A percentile compares a stretch with the other conserved stretches of the same genome.
These are phyloP conservation scores for Denticeps clupeoides DNA, from an alignment of 2,797 vertebrate genomes.

Conservation along the genomic window DNA sequence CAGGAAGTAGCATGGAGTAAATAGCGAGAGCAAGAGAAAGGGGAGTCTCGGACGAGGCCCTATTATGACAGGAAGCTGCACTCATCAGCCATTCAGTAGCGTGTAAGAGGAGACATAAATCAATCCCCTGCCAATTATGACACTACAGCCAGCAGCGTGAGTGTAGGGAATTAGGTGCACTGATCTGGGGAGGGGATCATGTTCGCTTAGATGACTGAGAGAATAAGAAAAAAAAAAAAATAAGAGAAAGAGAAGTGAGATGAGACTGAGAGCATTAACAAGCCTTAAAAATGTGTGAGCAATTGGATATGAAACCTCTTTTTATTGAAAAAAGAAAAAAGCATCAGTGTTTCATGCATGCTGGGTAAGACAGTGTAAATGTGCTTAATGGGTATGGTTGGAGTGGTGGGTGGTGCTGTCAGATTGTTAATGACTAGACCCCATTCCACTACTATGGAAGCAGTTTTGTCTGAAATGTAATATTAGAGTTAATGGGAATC, in stretches of 20 bases:
- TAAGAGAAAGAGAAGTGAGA: constrained; percentile 2
- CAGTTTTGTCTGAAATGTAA: too few relatives aligned
- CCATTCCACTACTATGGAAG: too few relatives aligned
- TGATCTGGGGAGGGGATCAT: constrained; percentile 45
- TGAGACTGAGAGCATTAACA: neutral
- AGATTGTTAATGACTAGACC: too few relatives aligned
- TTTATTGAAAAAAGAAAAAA: neutral
- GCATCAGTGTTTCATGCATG: too few relatives aligned
- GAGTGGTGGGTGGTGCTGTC: too few relatives aligned
- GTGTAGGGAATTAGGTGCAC: constrained; percentile 58
- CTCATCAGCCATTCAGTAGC: constrained; percentile 54
- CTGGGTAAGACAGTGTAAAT: neutral
- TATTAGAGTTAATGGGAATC: too few relatives aligned
- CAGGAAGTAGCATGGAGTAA: too few relatives aligned
- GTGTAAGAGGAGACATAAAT: constrained; percentile 62
- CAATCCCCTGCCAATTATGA: constrained; percentile 62
- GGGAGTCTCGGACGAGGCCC: constrained; percentile 41
- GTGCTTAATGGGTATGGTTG: too few relatives aligned
- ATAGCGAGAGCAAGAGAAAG: too few relatives aligned
- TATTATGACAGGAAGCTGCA: constrained; percentile 55
- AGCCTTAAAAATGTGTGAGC: too few relatives aligned
- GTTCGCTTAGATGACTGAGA: constrained; percentile 48
- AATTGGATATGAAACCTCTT: too few relatives aligned
- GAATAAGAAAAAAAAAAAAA: constrained; percentile 7
- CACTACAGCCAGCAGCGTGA: constrained; percentile 49